phyloP scores from a whole-genome alignment of 2,113 vertebrate species.

The Semicossyphus pulcher region DNA sequence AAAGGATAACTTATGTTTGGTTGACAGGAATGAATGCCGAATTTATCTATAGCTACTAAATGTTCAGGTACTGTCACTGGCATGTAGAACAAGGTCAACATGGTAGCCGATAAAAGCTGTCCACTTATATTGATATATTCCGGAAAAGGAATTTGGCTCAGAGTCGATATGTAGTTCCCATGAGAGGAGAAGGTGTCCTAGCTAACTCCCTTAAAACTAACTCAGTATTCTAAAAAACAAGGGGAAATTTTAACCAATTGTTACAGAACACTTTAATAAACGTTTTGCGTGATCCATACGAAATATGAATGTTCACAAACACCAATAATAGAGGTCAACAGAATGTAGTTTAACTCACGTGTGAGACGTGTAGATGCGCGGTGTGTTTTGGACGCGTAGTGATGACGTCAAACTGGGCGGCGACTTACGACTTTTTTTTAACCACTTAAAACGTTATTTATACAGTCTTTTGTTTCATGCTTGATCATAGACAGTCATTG shows the following conservation, averaged over 20 bases:
- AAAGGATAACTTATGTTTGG: not conserved
- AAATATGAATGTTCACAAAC: not conserved
- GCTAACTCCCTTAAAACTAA: not conserved
- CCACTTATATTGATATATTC: not conserved
- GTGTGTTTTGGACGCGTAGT: conserved; percentile 30
- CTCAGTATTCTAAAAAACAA: not conserved
- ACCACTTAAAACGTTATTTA: no score
- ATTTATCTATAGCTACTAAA: rapidly evolving
- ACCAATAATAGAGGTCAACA: not conserved
- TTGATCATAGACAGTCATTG: no score
- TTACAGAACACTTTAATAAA: rapidly evolving
- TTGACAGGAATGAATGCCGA: not conserved
- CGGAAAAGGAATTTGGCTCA: not conserved
- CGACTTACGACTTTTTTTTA: not conserved
- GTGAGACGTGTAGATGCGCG: not conserved
- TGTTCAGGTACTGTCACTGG: not conserved
- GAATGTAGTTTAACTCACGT: conserved; percentile 53
- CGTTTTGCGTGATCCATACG: rapidly evolving
- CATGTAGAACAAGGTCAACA: not conserved
- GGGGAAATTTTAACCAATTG: no score
- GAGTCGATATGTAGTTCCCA: no score
- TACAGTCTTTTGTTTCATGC: no score
- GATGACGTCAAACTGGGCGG: conserved; percentile 51
- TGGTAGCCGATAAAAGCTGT: no score
- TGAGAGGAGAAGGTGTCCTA: not conserved